Conservation (phyloP, 2,888 invertebrate genomes). For the Apamea anceps region DNA sequence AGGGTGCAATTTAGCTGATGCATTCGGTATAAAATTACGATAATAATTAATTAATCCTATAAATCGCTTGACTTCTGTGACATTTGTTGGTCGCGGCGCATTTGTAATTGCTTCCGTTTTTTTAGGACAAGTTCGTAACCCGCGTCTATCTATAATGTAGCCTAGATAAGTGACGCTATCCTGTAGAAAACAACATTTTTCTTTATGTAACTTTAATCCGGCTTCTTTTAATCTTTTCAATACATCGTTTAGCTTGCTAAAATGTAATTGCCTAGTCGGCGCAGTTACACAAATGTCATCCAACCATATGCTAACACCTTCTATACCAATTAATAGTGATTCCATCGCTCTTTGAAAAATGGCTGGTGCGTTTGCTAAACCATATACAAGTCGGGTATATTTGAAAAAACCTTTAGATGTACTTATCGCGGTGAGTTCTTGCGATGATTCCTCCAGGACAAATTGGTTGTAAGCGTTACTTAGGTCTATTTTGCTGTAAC, state of each 20-base stretch:
- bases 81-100: slow-evolving; percentile 20
- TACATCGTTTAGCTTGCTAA: slow-evolving; percentile 5
- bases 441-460: background rate
- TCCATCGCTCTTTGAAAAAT: slow-evolving; percentile 35
- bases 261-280: slow-evolving; percentile 15
- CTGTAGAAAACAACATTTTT: slow-evolving; percentile 18
- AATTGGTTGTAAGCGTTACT: slow-evolving; percentile 15
- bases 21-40: slow-evolving; percentile 29
- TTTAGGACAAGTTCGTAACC: slow-evolving; percentile 19
- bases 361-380: slow-evolving; percentile 33
- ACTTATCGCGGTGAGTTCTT: too few species aligned
- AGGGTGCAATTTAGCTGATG: slow-evolving; percentile 14
- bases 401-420: slow-evolving; percentile 5
- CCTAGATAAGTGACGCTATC: slow-evolving; percentile 31
- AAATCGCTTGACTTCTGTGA: slow-evolving; percentile 20
- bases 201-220: slow-evolving; percentile 12
- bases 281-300: slow-evolving; percentile 25
- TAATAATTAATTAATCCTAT: slow-evolving; percentile 31
- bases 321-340: slow-evolving; percentile 21
- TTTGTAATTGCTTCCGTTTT: slow-evolving; percentile 6
- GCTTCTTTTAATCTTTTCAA: slow-evolving; percentile 11
- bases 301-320: slow-evolving; percentile 34
- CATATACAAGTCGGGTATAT: slow-evolving; percentile 33
- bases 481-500: too few species aligned
- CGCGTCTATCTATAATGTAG: slow-evolving; percentile 42